A percentile compares a stretch with the other conserved stretches of the same genome.
These are phyloP conservation scores for Latrodectus hesperus DNA, from an alignment of 2,888 invertebrate genomes.

Conservation along the genomic window DNA sequence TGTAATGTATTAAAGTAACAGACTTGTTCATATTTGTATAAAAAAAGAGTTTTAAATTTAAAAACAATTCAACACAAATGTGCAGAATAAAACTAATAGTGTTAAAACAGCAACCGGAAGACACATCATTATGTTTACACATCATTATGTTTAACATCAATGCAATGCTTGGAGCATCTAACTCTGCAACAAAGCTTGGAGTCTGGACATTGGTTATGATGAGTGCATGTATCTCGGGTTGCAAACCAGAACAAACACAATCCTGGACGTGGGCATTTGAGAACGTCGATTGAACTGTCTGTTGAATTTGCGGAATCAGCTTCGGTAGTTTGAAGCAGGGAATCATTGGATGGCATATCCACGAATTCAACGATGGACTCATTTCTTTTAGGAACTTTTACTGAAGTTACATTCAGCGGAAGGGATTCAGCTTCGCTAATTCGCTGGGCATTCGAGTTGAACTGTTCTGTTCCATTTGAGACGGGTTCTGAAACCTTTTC, in stretches of 20 bases:
- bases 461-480: neutral
- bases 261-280: constrained; percentile 37
- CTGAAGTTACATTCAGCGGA: neutral
- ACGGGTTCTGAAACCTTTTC: neutral
- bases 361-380: neutral
- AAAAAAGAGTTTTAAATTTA: no score
- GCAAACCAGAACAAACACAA: constrained; percentile 40
- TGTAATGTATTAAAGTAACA: no score
- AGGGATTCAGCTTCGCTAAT: neutral
- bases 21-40: no score
- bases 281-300: neutral
- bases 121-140: neutral
- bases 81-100: no score
- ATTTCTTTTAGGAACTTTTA: neutral
- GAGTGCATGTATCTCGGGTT: constrained; percentile 32
- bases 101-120: no score
- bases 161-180: constrained; percentile 41
- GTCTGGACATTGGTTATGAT: constrained; percentile 30
- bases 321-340: neutral
- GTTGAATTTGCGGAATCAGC: no score
- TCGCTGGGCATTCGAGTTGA: neutral
- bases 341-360: neutral
- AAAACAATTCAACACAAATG: no score
- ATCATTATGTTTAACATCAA: constrained; percentile 10
- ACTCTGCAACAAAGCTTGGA: constrained; percentile 38